A percentile compares a stretch with the other conserved stretches of the same genome.
phyloP scores from a whole-genome alignment of 1,140 invertebrate genomes.

The Drosophila melanica region DNA sequence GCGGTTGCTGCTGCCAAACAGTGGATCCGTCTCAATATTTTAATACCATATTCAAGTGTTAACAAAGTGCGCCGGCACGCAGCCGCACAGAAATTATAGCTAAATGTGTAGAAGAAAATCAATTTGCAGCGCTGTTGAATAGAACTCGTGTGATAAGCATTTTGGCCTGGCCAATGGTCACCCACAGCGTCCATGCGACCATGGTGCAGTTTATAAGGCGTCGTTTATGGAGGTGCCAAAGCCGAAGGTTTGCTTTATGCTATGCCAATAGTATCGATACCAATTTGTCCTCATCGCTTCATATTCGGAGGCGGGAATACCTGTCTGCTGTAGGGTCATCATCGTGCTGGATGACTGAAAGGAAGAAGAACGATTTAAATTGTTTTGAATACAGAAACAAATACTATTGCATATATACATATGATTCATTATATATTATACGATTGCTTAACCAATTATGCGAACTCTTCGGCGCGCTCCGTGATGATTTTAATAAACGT shows the following conservation, averaged over 20 bases:
- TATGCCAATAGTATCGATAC: slow-evolving; percentile 96
- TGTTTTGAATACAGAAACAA: too few relatives aligned
- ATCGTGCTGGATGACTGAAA: slow-evolving; percentile 91
- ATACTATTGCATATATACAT: too few relatives aligned
- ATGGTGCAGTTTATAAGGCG: slow-evolving; percentile 58
- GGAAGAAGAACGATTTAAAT: slow-evolving; percentile 3
- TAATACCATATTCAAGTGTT: slow-evolving; percentile 41
- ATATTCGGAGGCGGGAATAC: slow-evolving; percentile 91
- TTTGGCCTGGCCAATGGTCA: neutral
- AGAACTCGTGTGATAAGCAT: slow-evolving; percentile 35
- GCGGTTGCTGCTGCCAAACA: slow-evolving; percentile 31
- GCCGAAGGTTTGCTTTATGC: slow-evolving; percentile 96
- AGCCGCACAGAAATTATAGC: slow-evolving; percentile 55
- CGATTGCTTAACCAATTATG: too few relatives aligned
- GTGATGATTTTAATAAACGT: too few relatives aligned
- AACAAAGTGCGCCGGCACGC: slow-evolving; percentile 33
- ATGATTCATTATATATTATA: too few relatives aligned
- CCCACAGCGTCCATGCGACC: slow-evolving; percentile 20
- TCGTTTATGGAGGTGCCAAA: slow-evolving; percentile 89
- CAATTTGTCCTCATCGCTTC: slow-evolving; percentile 94
- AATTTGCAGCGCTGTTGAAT: slow-evolving; percentile 50
- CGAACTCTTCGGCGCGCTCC: too few relatives aligned
- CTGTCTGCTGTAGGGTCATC: slow-evolving; percentile 91
- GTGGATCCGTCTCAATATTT: slow-evolving; percentile 25
- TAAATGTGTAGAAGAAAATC: slow-evolving; percentile 38